Percentiles rank a stretch among this genome's conserved stretches.
Conservation (phyloP, 2,797 vertebrate genomes). For the Oreortyx pictus region DNA sequence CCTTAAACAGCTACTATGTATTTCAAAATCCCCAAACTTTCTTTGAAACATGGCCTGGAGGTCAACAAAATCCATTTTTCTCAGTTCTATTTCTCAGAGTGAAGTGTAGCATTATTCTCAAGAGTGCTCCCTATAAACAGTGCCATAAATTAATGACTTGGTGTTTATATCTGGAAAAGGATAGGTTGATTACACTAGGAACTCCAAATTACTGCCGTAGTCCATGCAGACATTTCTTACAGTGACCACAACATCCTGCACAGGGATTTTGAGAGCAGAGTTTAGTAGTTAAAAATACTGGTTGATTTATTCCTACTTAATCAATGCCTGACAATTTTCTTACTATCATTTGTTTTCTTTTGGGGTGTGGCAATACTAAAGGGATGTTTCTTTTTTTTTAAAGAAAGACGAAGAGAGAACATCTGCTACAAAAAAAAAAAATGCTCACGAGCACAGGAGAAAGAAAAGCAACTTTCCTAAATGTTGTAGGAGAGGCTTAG, state of each 20-base stretch:
- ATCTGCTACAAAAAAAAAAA: neutral
- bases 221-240: neutral
- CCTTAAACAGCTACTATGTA: neutral
- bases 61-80: neutral
- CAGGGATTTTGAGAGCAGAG: neutral
- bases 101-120: neutral
- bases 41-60: neutral
- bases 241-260: neutral
- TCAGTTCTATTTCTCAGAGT: neutral
- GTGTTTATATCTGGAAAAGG: neutral
- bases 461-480: neutral
- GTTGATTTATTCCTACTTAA: neutral
- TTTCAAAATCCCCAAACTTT: neutral
- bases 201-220: neutral
- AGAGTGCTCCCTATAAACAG: neutral
- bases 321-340: neutral
- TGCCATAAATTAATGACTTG: neutral
- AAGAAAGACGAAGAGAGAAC: neutral
- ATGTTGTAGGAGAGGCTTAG: neutral
- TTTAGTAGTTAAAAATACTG: neutral
- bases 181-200: neutral
- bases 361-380: neutral
- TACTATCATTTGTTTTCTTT: neutral
- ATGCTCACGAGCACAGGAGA: neutral
- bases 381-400: neutral